Conservation (phyloP, 53 echinoderm and acorn worm genomes). For the Temnopleurus reevesii region DNA sequence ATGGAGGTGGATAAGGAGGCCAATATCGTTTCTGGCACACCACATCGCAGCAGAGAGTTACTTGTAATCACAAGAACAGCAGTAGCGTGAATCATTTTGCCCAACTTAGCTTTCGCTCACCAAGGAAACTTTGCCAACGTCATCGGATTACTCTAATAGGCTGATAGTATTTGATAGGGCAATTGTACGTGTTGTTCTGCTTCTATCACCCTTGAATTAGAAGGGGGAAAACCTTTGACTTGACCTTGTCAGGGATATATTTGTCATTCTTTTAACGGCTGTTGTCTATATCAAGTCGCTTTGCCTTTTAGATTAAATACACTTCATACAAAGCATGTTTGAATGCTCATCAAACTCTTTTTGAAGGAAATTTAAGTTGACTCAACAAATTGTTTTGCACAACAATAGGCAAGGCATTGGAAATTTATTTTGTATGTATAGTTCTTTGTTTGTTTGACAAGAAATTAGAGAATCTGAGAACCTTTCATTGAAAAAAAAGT, state of each 20-base stretch:
- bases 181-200: neutral
- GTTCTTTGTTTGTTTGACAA: neutral
- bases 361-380: neutral
- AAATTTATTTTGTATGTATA: neutral
- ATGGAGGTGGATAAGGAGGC: neutral
- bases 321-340: neutral
- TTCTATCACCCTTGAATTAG: neutral
- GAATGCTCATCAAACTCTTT: neutral
- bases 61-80: slow-evolving; percentile 1
- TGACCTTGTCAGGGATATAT: slow-evolving; percentile 48
- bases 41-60: neutral
- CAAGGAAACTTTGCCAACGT: slow-evolving; percentile 4
- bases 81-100: neutral
- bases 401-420: neutral
- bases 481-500: too few relatives aligned
- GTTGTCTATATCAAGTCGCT: neutral
- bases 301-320: neutral
- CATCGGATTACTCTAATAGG: slow-evolving; percentile 41
- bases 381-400: slow-evolving; percentile 1
- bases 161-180: neutral
- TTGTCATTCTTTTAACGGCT: slow-evolving; percentile 26
- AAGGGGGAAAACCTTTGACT: neutral
- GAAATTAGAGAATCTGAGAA: neutral
- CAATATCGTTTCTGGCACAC: neutral
- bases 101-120: neutral